phyloP scores from a whole-genome alignment of 2,113 vertebrate species.

The Odocoileus hemionus region DNA sequence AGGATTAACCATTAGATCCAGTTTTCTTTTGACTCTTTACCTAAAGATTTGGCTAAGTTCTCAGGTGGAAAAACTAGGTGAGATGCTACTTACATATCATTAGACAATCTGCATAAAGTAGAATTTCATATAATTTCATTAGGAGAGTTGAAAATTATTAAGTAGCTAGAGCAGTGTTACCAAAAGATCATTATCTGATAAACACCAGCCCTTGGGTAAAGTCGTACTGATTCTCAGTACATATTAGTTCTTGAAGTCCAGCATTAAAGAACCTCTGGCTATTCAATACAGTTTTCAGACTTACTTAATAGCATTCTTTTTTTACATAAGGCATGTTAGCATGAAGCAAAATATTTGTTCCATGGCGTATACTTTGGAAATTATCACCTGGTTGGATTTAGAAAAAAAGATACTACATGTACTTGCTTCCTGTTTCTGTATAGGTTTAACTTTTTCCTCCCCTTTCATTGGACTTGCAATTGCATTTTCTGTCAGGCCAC shows the following conservation, averaged over 20 bases:
- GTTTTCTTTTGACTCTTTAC: slow-evolving; percentile 17
- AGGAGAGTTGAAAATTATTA: background rate
- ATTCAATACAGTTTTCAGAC: background rate
- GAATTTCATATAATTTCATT: background rate
- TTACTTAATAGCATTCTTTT: background rate
- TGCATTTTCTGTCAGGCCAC: background rate
- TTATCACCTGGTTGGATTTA: background rate
- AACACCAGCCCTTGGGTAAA: background rate
- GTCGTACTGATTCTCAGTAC: background rate
- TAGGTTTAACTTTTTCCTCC: background rate
- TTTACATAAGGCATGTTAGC: background rate
- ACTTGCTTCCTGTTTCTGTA: background rate
- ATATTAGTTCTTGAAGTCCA: background rate
- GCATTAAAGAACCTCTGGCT: background rate
- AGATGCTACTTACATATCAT: background rate
- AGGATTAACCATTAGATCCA: background rate
- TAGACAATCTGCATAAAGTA: slow-evolving; percentile 12
- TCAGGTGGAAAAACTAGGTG: background rate
- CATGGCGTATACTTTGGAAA: background rate
- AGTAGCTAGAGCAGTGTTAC: background rate
- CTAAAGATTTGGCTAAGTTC: background rate
- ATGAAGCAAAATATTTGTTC: background rate
- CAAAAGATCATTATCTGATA: background rate
- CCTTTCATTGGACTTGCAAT: background rate
- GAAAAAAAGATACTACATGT: background rate